A percentile compares a stretch with the other conserved stretches of the same genome.
phyloP scores from a whole-genome alignment of 2,888 invertebrate genomes.

The Microplitis manilae region DNA sequence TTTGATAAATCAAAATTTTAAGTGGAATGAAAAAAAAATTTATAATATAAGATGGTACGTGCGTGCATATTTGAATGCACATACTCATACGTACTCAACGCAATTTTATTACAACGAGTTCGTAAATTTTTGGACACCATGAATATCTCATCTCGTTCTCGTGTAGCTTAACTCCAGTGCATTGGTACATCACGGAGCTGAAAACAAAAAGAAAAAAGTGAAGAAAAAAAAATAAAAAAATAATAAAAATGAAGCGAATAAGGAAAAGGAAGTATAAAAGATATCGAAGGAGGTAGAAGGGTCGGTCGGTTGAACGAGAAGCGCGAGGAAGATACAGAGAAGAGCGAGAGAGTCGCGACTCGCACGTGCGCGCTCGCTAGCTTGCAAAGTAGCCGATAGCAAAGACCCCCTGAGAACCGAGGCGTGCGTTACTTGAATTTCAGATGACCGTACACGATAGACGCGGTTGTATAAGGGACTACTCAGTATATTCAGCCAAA shows the following conservation, averaged over 20 bases:
- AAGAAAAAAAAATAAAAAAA: conserved; percentile 17
- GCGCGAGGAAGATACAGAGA: conserved; percentile 22
- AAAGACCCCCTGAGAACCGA: conserved; percentile 46
- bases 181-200: background rate
- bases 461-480: conserved; percentile 9
- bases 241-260: conserved; percentile 29
- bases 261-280: conserved; percentile 29
- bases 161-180: background rate
- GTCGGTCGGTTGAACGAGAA: background rate
- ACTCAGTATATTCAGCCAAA: background rate
- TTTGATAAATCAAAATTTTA: conserved; percentile 15
- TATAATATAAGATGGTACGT: conserved; percentile 9
- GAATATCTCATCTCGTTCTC: conserved; percentile 28
- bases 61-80: conserved; percentile 34
- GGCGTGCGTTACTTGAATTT: conserved; percentile 55
- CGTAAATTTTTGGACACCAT: conserved; percentile 47
- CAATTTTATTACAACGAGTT: conserved; percentile 44
- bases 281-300: conserved; percentile 28
- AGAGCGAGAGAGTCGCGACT: conserved; percentile 20
- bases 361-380: conserved; percentile 32
- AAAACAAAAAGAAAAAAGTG: conserved; percentile 1
- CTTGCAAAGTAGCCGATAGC: conserved; percentile 42
- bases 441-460: conserved; percentile 46
- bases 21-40: conserved; percentile 14
- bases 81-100: conserved; percentile 25